Evolutionary conservation across 2,797 vertebrate genomes (phyloP).

Genomic region (Alfaro cultratus): DNA sequence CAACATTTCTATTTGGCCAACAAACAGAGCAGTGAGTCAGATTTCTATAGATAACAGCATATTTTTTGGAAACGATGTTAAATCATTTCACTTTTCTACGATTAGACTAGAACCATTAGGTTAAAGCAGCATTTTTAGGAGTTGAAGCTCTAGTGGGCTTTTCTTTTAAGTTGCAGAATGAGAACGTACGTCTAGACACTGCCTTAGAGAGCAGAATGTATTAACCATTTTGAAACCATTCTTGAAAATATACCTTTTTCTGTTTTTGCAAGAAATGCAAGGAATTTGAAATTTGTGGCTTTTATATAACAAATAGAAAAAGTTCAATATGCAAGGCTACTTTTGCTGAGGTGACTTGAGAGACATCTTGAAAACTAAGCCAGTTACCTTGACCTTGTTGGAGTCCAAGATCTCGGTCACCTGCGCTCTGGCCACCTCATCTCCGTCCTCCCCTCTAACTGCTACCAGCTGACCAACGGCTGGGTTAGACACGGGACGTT

Average conservation of each 20-base stretch:
- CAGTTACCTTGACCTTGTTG: conserved; percentile 84
- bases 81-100: neutral
- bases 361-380: neutral
- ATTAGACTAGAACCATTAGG: neutral
- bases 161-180: neutral
- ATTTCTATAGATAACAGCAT: neutral
- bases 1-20: neutral
- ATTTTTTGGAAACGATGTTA: neutral
- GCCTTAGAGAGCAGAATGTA: neutral
- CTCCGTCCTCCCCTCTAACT: conserved; percentile 85
- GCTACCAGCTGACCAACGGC: conserved; percentile 86
- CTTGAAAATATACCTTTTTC: neutral
- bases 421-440: conserved; percentile 86
- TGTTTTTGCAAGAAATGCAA: neutral
- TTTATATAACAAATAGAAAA: neutral
- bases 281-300: neutral
- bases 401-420: conserved; percentile 75
- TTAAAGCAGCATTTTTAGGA: neutral
- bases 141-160: neutral
- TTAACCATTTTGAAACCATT: neutral
- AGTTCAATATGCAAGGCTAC: neutral
- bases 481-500: conserved; percentile 59
- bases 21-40: neutral
- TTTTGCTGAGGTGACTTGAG: neutral
- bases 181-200: no score